Base-by-base conservation (phyloP, 92 coral and sea anemone genomes). In the Zoanthus solanderi region DNA sequence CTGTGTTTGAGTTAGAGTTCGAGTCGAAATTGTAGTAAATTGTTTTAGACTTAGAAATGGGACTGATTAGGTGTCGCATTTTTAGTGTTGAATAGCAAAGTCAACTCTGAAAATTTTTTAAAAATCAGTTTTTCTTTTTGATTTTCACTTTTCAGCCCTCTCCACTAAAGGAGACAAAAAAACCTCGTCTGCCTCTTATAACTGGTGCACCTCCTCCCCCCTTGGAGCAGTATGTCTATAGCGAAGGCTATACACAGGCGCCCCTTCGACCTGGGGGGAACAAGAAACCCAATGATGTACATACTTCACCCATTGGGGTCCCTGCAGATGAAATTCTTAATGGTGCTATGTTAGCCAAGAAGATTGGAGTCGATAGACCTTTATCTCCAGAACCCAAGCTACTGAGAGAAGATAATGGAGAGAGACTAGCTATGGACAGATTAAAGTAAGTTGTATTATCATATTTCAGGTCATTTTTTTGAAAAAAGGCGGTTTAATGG, bases 161-260 rank as follows among this genome's bases (percentile, higher is more conserved):
- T 29, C 76, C 76, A 12, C 12, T 42, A 52, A 44, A 61, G 42
- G 86, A 76, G 31, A 82, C 89, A 53, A 90, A 75, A 79, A 87
- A 86, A 30, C 90, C 94, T 67, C 87, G 90, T 16, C 89, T 95
- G 9, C 86, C 96, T 0, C 89, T 95, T 54, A 95, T 94, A 31
- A 95, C 98, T 23, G 98, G 94, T 71, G 96, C 88, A 12, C 98
- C 98, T 13, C 98, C 98, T 18, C 98, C 96, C 75, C 98, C 98
- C 47, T 88, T 95, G 83, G 98, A 95, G 78, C 96, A 93, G 65
- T 95, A 95, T 89, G 98, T 95, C 47, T 93, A 95, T 94, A 91
- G 65, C 10, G 98, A 95, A 68, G 98, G 98, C 16, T 93, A 93
- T 76, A 94, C 93, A 5, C 73, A 87, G 86, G 63, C 94, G 15